Conservation (phyloP, 2,888 invertebrate species). For the Metacarcinus magister region DNA sequence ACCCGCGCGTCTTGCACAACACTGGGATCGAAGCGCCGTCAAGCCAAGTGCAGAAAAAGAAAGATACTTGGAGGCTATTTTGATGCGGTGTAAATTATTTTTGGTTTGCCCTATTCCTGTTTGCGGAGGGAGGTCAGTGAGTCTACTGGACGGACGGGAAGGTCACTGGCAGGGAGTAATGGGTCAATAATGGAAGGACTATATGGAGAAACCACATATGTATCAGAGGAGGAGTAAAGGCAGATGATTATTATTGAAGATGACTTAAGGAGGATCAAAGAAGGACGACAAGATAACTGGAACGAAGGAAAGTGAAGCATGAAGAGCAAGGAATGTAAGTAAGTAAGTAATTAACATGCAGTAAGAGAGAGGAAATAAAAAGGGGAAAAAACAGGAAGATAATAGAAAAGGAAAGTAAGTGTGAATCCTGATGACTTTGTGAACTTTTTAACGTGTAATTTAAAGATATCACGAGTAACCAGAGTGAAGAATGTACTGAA, state of each 20-base stretch:
- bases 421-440: neutral
- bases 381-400: neutral
- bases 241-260: neutral
- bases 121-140: neutral
- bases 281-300: neutral
- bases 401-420: neutral
- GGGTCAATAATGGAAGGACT: neutral
- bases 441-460: neutral
- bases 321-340: neutral
- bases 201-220: neutral
- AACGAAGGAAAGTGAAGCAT: neutral
- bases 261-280: neutral
- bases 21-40: neutral
- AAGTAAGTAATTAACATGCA: too few relatives aligned
- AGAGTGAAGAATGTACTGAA: neutral
- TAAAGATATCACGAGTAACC: neutral
- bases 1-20: constrained; percentile 44
- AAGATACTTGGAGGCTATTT: neutral
- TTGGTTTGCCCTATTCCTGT: neutral
- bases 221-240: neutral
- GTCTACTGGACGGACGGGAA: neutral
- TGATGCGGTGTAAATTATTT: neutral
- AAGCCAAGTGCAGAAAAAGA: neutral
- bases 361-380: neutral
- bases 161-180: neutral